Evolutionary conservation across 2,113 vertebrate species (phyloP).

Genomic region (Callorhinus ursinus): DNA sequence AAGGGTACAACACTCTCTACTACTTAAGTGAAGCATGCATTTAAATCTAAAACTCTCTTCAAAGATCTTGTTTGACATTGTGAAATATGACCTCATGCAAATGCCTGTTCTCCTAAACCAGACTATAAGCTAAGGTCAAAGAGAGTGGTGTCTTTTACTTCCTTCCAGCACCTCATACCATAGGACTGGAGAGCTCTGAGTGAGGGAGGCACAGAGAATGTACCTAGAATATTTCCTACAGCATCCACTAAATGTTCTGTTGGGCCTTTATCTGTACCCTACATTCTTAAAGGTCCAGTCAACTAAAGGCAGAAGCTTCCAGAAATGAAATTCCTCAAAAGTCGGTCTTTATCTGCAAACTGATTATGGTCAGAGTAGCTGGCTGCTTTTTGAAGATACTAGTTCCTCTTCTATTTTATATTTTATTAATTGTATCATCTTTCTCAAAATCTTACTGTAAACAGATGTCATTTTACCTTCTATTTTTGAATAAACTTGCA

Average conservation of each 20-base stretch:
- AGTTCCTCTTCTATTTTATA: background rate
- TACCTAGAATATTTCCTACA: background rate
- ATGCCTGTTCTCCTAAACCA: slow-evolving; percentile 27
- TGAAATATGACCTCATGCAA: slow-evolving; percentile 65
- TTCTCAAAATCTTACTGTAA: slow-evolving; percentile 31
- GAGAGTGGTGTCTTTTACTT: slow-evolving; percentile 16
- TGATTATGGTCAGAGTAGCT: background rate
- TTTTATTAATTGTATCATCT: slow-evolving; percentile 40
- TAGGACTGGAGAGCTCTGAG: background rate
- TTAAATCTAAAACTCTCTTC: background rate
- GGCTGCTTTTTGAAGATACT: background rate
- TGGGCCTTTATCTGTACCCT: background rate
- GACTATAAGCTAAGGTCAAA: slow-evolving; percentile 40
- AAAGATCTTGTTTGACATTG: slow-evolving; percentile 6
- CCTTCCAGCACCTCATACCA: background rate
- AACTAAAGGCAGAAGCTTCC: slow-evolving; percentile 26
- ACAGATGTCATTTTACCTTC: slow-evolving; percentile 26
- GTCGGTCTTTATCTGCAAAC: background rate
- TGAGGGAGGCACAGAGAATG: background rate
- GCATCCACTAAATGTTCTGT: background rate
- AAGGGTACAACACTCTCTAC: background rate
- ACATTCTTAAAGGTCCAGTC: background rate
- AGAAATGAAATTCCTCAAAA: slow-evolving; percentile 15
- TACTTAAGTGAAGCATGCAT: background rate
- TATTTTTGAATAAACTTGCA: background rate